These are phyloP conservation scores for Melitaea cinxia DNA, from an alignment of 1,140 invertebrate species.

Conservation along the genomic window DNA sequence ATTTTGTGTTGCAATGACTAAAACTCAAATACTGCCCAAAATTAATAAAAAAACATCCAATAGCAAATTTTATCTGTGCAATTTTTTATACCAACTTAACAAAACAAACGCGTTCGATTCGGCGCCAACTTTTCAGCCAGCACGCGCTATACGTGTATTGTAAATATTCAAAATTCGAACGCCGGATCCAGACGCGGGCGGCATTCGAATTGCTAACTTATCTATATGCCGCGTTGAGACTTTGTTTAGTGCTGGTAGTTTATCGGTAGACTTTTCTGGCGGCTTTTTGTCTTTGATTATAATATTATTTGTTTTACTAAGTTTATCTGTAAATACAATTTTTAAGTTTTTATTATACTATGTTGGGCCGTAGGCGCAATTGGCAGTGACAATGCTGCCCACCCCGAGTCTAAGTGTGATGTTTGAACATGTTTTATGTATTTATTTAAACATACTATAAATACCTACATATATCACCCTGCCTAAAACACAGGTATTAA, in stretches of 20 bases:
- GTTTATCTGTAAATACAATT: too few species aligned
- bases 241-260: slow-evolving; percentile 28
- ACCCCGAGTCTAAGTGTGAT: too few species aligned
- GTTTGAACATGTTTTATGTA: too few species aligned
- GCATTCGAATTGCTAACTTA: slow-evolving; percentile 69
- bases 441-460: too few species aligned
- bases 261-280: slow-evolving; percentile 32
- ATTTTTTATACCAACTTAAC: slow-evolving; percentile 19
- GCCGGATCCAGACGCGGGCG: slow-evolving; percentile 43
- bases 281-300: neutral
- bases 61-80: neutral
- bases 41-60: neutral
- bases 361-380: too few species aligned
- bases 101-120: slow-evolving; percentile 29
- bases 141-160: slow-evolving; percentile 52
- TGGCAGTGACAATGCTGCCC: too few species aligned
- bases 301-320: neutral
- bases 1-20: neutral
- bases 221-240: slow-evolving; percentile 37
- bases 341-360: too few species aligned
- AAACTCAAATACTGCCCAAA: neutral
- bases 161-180: slow-evolving; percentile 67
- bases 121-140: slow-evolving; percentile 43
- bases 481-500: too few species aligned
- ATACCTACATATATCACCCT: too few species aligned